These are phyloP conservation scores for Kobus ellipsiprymnus DNA, from an alignment of 2,113 vertebrate species.

Conservation along the genomic window DNA sequence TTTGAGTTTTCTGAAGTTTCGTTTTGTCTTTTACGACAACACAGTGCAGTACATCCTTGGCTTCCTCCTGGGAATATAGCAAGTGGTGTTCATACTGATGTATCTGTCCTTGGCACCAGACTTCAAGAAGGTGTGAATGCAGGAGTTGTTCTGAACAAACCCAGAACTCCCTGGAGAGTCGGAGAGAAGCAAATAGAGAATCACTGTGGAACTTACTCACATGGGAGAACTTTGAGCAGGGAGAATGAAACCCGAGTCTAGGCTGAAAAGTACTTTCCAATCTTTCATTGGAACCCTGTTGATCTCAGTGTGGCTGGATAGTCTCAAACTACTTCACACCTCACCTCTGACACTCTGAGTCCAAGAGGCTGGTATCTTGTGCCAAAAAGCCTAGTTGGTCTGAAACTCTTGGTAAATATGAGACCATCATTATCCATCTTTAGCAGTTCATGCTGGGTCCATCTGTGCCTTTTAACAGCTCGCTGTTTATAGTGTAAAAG, in stretches of 20 bases:
- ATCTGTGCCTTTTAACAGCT: slow-evolving; percentile 22
- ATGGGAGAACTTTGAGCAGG: neutral
- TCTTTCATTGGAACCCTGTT: neutral
- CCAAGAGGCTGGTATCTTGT: neutral
- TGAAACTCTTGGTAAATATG: neutral
- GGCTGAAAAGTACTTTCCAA: neutral
- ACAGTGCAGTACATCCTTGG: neutral
- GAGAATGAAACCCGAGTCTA: neutral
- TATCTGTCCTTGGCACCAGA: neutral
- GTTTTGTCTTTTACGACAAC: neutral
- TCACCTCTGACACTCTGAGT: neutral
- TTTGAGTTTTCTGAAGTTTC: neutral
- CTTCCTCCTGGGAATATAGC: neutral
- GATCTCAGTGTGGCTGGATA: neutral
- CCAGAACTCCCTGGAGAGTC: neutral
- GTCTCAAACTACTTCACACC: neutral
- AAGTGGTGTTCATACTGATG: neutral
- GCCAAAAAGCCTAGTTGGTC: neutral
- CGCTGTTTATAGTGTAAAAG: neutral
- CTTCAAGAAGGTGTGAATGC: neutral
- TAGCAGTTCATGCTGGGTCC: slow-evolving; percentile 13
- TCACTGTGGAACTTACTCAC: neutral
- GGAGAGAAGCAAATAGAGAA: neutral
- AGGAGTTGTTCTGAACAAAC: neutral
- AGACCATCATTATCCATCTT: neutral